Base-by-base conservation (phyloP, 2,888 invertebrate genomes). In the Thyatira batis region DNA sequence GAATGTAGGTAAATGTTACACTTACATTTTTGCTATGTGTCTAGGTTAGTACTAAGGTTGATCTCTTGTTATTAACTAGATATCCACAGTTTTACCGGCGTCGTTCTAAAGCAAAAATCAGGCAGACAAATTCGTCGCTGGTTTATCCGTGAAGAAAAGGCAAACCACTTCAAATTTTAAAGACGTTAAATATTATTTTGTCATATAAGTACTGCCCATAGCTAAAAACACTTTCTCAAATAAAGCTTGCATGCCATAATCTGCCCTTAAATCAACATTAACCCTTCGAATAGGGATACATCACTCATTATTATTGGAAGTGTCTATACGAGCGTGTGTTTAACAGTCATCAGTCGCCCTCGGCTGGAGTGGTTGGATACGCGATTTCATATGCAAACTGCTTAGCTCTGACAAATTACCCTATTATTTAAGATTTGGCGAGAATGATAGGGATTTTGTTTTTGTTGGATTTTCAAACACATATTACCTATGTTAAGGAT, bases 331-430 rank as follows among this genome's bases (percentile, higher is more conserved):
- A 46, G 25, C 49, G 49, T 54, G 49, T 50, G 65, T 67, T 71
- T 70, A 71, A 65, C 70, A 76, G 73, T 71, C 78, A 76, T 74
- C 80, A 77, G 74, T 80, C 80, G 82, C 85, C 82, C 76, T 71
- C 75, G 78, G 80, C 46, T 13, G 46, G 27, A 46, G 25, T 6
- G 39, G 17, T 69, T 58, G 63, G 71, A 73, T 74, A 76, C 78
- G 72, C 74, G 82, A 84, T 84, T 84, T 82, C 83, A 88, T 83
- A 90, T 89, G 91, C 89, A 88, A 85, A 86, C 78, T 80, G 80
- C 75, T 78, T 67, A 69, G 61, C 70, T 61, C 73, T 87, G 87
- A 91, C 75, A 91, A 89, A 91, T 89, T 76, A 75, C 79, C 80
- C 84, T 73, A 90, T 90, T 89, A 85, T 79, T 87, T 78, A 83